These are phyloP conservation scores for Ptyas mucosa DNA, from an alignment of 2,113 vertebrate species.

Conservation along the genomic window DNA sequence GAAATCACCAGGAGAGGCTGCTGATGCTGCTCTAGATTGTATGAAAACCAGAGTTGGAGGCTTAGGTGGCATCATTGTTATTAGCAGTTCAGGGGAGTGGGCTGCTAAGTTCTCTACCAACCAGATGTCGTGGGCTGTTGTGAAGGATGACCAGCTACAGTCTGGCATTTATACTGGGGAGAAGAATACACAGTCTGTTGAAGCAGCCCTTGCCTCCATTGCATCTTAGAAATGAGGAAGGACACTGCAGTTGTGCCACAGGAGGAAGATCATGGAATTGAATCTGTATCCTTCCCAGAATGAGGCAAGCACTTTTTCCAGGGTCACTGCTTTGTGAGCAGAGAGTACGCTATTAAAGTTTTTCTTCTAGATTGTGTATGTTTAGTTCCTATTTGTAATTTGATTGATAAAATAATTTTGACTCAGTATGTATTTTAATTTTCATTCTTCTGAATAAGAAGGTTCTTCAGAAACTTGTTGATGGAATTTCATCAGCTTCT, in stretches of 20 bases:
- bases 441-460: neutral
- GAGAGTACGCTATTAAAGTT: neutral
- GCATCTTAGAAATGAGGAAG: conserved; percentile 7
- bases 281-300: neutral
- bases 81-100: conserved; percentile 81
- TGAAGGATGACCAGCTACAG: conserved; percentile 74
- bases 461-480: neutral
- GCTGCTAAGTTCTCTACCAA: conserved; percentile 78
- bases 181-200: conserved; percentile 22
- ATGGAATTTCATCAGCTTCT: neutral
- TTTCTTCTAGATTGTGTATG: neutral
- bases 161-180: conserved; percentile 74
- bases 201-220: conserved; percentile 36
- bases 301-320: neutral
- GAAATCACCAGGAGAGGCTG: conserved; percentile 76
- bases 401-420: neutral
- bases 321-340: neutral
- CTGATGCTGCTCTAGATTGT: conserved; percentile 73
- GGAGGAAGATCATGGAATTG: neutral
- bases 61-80: conserved; percentile 80
- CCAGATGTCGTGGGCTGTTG: conserved; percentile 88
- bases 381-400: neutral
- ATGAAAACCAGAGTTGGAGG: conserved; percentile 83
- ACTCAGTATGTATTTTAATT: neutral
- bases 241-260: rapidly evolving